Percentiles rank a stretch among this genome's conserved stretches.
Conservation (phyloP, 1,140 invertebrate species). For the Stegodyphus dumicola region DNA sequence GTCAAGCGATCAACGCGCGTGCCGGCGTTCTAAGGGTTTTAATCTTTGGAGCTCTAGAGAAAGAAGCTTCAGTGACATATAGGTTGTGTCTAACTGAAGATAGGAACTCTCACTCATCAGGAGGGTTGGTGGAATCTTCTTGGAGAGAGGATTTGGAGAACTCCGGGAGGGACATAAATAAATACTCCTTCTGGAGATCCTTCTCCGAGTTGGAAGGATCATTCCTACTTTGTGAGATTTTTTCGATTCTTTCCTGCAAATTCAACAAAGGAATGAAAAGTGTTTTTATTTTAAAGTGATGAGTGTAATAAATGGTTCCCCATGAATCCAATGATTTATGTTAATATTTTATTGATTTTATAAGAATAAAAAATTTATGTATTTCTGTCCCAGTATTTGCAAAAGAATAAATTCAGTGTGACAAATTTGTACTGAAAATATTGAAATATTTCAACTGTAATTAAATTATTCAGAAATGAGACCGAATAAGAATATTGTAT, state of each 20-base stretch:
- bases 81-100: slow-evolving; percentile 16
- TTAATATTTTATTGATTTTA: too few species aligned
- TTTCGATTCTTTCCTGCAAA: background rate
- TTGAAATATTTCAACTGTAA: too few species aligned
- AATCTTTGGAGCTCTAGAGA: background rate
- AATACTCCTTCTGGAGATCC: background rate
- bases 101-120: slow-evolving; percentile 20
- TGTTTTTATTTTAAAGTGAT: too few species aligned
- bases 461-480: too few species aligned
- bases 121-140: slow-evolving; percentile 14
- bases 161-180: slow-evolving; percentile 19
- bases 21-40: slow-evolving; percentile 11
- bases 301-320: too few species aligned
- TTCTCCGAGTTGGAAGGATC: background rate
- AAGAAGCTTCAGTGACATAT: slow-evolving; percentile 6
- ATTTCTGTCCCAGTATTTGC: too few species aligned
- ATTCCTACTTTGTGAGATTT: background rate
- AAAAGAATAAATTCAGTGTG: too few species aligned
- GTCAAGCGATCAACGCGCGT: slow-evolving; percentile 40
- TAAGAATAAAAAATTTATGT: too few species aligned
- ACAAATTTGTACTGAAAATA: too few species aligned
- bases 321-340: too few species aligned
- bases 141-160: slow-evolving; percentile 21
- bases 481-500: too few species aligned
- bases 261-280: too few species aligned